These are phyloP conservation scores for Conomelus anceps DNA, from an alignment of 2,888 invertebrate genomes.

Conservation along the genomic window DNA sequence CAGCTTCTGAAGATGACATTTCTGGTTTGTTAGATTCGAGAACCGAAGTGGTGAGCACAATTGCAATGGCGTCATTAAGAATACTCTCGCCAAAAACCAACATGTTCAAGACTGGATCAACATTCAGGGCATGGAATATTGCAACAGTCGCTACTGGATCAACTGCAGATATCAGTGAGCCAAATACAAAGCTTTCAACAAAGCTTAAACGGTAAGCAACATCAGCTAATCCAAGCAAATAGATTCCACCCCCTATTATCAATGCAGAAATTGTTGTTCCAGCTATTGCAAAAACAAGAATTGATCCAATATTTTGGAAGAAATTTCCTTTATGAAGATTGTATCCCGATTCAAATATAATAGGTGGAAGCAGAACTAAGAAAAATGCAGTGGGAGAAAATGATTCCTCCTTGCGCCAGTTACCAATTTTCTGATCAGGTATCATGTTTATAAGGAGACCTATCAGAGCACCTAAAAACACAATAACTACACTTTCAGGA, in stretches of 20 bases:
- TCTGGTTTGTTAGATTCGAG: slow-evolving; percentile 62
- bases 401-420: slow-evolving; percentile 96
- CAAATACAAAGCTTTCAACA: slow-evolving; percentile 97
- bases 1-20: slow-evolving; percentile 71
- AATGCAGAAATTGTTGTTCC: slow-evolving; percentile 96
- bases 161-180: slow-evolving; percentile 95
- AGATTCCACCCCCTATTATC: slow-evolving; percentile 93
- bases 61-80: slow-evolving; percentile 96
- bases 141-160: slow-evolving; percentile 99
- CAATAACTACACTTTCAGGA: slow-evolving; percentile 96
- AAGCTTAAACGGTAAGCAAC: slow-evolving; percentile 88
- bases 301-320: slow-evolving; percentile 95
- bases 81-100: slow-evolving; percentile 94
- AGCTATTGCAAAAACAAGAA: slow-evolving; percentile 93
- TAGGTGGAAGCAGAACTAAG: slow-evolving; percentile 90
- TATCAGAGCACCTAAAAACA: slow-evolving; percentile 88
- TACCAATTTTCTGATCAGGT: slow-evolving; percentile 81
- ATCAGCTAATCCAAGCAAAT: slow-evolving; percentile 83
- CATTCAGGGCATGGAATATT: slow-evolving; percentile 95
- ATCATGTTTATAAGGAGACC: slow-evolving; percentile 85
- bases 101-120: slow-evolving; percentile 98
- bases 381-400: slow-evolving; percentile 98
- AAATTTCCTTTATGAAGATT: slow-evolving; percentile 96
- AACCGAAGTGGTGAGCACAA: slow-evolving; percentile 89
- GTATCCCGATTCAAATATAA: slow-evolving; percentile 98